Conservation (phyloP, 2,113 vertebrate genomes). For the Indicator maculatus region DNA sequence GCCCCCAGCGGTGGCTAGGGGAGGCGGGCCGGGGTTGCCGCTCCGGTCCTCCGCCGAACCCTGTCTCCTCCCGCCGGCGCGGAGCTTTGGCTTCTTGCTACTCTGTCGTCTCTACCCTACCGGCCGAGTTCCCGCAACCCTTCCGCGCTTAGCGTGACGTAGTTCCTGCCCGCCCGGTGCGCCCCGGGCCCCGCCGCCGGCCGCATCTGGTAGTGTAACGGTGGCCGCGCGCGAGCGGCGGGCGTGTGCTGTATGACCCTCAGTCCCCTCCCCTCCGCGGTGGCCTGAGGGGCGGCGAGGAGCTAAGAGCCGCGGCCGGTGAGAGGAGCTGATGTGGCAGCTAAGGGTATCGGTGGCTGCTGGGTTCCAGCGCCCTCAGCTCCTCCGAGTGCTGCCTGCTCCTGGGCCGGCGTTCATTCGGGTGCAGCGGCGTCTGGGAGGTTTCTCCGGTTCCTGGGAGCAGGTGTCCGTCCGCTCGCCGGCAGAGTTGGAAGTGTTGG, state of each 20-base stretch:
- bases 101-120: neutral
- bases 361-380: neutral
- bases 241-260: no score
- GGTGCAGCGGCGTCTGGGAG: neutral
- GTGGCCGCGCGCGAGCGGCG: neutral
- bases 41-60: neutral
- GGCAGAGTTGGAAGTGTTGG: neutral
- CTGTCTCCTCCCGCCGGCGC: no score
- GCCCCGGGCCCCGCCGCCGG: neutral
- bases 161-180: neutral
- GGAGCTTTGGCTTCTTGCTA: no score
- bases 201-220: neutral
- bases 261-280: neutral
- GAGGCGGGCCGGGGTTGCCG: neutral
- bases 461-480: neutral
- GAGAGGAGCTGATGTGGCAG: neutral
- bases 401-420: neutral
- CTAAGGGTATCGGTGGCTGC: neutral
- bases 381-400: neutral
- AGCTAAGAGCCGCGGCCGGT: no score
- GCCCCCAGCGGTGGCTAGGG: neutral
- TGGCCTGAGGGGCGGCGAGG: neutral
- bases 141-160: neutral
- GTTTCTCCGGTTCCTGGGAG: neutral
- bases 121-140: neutral